These are phyloP conservation scores for Chloebia gouldiae DNA, from an alignment of 2,113 vertebrate species.

Conservation along the genomic window DNA sequence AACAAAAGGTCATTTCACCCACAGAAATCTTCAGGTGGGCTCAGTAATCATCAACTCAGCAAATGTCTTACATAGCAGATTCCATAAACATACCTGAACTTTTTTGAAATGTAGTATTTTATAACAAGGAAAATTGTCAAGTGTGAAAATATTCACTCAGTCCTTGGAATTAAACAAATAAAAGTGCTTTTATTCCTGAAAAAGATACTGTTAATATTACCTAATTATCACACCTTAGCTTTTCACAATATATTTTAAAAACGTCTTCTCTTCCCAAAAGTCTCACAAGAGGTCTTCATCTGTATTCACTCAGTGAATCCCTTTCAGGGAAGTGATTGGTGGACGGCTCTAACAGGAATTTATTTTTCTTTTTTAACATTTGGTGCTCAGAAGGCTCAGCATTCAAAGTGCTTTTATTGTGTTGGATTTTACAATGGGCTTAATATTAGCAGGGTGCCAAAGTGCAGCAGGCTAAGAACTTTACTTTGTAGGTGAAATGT, in stretches of 20 bases:
- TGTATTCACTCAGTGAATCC: conserved; percentile 66
- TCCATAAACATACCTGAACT: conserved; percentile 55
- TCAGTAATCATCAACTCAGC: conserved; percentile 44
- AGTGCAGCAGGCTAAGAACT: conserved; percentile 73
- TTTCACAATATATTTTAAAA: conserved; percentile 32
- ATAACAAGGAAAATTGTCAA: not conserved
- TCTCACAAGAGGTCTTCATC: conserved; percentile 66
- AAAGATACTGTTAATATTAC: conserved; percentile 27
- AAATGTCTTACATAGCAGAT: conserved; percentile 35
- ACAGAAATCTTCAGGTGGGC: conserved; percentile 45
- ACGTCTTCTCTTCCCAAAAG: conserved; percentile 51
- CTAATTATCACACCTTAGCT: conserved; percentile 63
- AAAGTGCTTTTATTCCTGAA: conserved; percentile 2
- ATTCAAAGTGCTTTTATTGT: conserved; percentile 77
- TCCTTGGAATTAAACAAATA: conserved; percentile 11
- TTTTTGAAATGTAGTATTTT: conserved; percentile 32
- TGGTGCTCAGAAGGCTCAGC: conserved; percentile 73
- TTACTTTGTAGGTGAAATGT: conserved; percentile 69
- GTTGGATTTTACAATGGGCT: conserved; percentile 75
- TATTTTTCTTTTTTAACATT: conserved; percentile 76
- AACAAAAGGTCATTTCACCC: conserved; percentile 29
- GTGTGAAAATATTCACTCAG: conserved; percentile 22
- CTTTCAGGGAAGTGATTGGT: conserved; percentile 70
- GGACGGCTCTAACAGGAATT: conserved; percentile 71
- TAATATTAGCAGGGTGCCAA: conserved; percentile 76